Evolutionary conservation across 2,113 vertebrate genomes (phyloP).

Genomic region (Saccopteryx leptura): DNA sequence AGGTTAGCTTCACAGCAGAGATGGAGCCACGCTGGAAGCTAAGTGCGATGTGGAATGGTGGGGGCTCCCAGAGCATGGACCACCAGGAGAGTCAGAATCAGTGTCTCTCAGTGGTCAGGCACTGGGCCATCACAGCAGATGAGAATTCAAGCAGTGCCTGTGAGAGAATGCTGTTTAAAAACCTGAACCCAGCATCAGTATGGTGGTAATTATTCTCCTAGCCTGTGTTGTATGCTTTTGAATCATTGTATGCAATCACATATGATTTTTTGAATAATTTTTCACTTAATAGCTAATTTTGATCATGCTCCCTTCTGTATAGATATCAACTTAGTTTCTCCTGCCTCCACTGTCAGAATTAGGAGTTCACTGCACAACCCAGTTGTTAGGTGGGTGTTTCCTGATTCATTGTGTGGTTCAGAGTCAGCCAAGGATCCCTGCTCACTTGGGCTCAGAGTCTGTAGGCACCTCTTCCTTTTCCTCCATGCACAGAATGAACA

Average conservation of each 20-base stretch:
- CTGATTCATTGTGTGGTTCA: neutral
- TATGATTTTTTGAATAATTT: neutral
- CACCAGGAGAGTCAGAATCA: neutral
- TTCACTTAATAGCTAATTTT: neutral
- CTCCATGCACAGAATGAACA: neutral
- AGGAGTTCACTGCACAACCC: neutral
- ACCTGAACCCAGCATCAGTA: neutral
- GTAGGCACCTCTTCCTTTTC: neutral
- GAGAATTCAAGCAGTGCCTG: neutral
- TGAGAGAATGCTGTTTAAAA: neutral
- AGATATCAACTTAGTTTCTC: neutral
- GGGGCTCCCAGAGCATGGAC: neutral
- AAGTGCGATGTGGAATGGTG: neutral
- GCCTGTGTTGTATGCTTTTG: neutral
- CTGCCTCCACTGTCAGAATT: neutral
- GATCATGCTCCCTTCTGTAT: neutral
- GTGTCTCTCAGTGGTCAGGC: neutral
- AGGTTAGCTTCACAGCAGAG: neutral
- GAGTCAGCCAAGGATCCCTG: neutral
- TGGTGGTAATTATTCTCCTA: neutral
- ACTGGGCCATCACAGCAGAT: rapidly evolving
- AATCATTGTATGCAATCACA: too few species aligned
- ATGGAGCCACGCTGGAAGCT: neutral
- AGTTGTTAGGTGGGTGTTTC: neutral
- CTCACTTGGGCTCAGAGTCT: neutral